Percentiles rank a stretch among this genome's conserved stretches.
Conservation (phyloP, 2,797 vertebrate genomes). For the Monodelphis domestica region DNA sequence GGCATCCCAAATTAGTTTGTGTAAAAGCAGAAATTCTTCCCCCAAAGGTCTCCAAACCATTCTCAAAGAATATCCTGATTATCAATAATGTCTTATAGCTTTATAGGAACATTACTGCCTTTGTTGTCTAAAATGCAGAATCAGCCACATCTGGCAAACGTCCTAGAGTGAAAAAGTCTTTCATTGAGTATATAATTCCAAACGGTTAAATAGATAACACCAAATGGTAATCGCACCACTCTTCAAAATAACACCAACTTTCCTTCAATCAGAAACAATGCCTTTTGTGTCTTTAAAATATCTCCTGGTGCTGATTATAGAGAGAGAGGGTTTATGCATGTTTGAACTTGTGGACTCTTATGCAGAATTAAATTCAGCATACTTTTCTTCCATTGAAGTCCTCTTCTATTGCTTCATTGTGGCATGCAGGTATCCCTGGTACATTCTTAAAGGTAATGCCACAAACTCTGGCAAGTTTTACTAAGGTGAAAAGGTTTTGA, state of each 20-base stretch:
- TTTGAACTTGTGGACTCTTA: slow-evolving; percentile 70
- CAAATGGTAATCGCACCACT: slow-evolving; percentile 85
- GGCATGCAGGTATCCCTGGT: not conserved
- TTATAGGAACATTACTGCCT: slow-evolving; percentile 90
- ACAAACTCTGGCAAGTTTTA: not conserved
- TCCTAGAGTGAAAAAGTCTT: slow-evolving; percentile 88
- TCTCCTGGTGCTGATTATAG: slow-evolving; percentile 83
- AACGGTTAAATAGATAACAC: slow-evolving; percentile 88
- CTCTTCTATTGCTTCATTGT: not conserved
- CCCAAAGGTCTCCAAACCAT: slow-evolving; percentile 88
- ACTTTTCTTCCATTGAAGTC: not conserved
- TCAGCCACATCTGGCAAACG: slow-evolving; percentile 90
- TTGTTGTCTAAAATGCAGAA: slow-evolving; percentile 89
- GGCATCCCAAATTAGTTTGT: slow-evolving; percentile 87
- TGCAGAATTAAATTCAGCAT: slow-evolving; percentile 69
- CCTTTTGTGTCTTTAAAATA: slow-evolving; percentile 84
- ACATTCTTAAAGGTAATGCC: not conserved
- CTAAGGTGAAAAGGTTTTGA: not conserved
- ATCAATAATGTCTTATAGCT: slow-evolving; percentile 88
- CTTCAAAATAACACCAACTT: slow-evolving; percentile 87
- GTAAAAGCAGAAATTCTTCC: slow-evolving; percentile 84
- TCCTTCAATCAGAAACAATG: slow-evolving; percentile 87
- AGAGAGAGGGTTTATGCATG: slow-evolving; percentile 71
- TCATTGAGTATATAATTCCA: slow-evolving; percentile 88
- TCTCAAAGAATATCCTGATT: slow-evolving; percentile 89